Conservation (phyloP, 2,888 invertebrate genomes). For the Tanytarsus gracilentus region DNA sequence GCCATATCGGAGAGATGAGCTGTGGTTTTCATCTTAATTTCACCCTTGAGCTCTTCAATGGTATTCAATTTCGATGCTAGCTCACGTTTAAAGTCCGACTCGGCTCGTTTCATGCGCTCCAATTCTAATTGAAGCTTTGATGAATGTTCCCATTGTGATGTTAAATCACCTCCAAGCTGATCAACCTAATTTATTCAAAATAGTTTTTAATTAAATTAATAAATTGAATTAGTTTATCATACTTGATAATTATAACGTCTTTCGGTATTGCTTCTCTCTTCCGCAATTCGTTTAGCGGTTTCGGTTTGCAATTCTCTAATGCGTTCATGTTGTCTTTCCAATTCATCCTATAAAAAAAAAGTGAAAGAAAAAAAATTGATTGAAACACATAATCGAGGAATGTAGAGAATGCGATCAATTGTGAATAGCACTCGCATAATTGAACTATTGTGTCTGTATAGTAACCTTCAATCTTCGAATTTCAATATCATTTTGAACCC, state of each 20-base stretch:
- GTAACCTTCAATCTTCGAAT: constrained; percentile 55
- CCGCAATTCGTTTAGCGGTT: constrained; percentile 59
- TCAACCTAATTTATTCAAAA: constrained; percentile 48
- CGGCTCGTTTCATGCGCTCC: constrained; percentile 69
- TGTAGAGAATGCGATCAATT: neutral
- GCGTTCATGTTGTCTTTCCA: constrained; percentile 66
- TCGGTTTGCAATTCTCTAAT: constrained; percentile 67
- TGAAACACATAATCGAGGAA: neutral
- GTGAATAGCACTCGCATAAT: neutral
- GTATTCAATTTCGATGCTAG: constrained; percentile 63
- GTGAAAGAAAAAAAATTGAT: neutral
- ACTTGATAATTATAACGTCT: constrained; percentile 59
- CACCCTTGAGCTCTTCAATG: constrained; percentile 71
- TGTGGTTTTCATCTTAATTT: constrained; percentile 60
- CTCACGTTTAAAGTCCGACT: constrained; percentile 67
- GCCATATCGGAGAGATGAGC: constrained; percentile 68
- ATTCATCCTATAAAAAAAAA: constrained; percentile 51
- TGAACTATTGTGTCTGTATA: neutral
- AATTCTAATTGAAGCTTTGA: constrained; percentile 67
- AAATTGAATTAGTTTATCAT: neutral
- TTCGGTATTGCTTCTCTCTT: constrained; percentile 63
- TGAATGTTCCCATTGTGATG: constrained; percentile 70
- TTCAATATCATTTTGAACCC: constrained; percentile 65
- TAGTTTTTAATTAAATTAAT: neutral
- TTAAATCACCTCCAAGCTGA: constrained; percentile 67